Evolutionary conservation across 30 jellyfish, hydroid and myxozoan species (phyloP).

Genomic region (Aurelia sp.): DNA sequence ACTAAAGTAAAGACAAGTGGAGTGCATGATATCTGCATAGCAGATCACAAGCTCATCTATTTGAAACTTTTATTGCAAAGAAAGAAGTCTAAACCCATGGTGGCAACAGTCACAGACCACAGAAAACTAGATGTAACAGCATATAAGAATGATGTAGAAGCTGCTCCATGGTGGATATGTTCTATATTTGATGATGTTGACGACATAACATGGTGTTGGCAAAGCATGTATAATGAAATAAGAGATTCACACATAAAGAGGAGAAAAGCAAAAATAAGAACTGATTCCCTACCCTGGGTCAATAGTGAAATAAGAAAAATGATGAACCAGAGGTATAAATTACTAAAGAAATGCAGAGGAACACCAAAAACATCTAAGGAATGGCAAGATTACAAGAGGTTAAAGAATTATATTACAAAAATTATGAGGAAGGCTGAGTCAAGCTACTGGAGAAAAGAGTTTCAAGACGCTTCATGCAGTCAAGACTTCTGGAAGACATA

Average conservation of each 20-base stretch:
- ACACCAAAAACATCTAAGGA: background rate
- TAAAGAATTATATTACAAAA: background rate
- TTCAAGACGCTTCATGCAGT: background rate
- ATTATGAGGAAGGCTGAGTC: background rate
- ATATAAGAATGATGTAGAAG: conserved; percentile 10
- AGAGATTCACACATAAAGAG: no score
- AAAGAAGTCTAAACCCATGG: conserved; percentile 25
- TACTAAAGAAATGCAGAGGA: background rate
- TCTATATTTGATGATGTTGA: conserved; percentile 19
- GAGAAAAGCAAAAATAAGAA: no score
- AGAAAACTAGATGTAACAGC: conserved; percentile 29
- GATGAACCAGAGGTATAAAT: no score
- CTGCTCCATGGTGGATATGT: conserved; percentile 43
- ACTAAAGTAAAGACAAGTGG: conserved; percentile 24
- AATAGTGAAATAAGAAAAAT: no score
- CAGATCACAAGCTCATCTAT: conserved; percentile 33
- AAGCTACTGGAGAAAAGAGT: background rate
- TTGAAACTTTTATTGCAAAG: conserved; percentile 17
- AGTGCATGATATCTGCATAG: conserved; percentile 43
- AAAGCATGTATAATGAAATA: no score
- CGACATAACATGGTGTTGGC: background rate
- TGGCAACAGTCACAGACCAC: conserved; percentile 20
- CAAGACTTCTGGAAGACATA: conserved; percentile 41
- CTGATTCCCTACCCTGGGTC: no score
- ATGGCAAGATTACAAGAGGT: conserved; percentile 18